Conservation (phyloP, 2,113 vertebrate species). For the Albula goreensis region DNA sequence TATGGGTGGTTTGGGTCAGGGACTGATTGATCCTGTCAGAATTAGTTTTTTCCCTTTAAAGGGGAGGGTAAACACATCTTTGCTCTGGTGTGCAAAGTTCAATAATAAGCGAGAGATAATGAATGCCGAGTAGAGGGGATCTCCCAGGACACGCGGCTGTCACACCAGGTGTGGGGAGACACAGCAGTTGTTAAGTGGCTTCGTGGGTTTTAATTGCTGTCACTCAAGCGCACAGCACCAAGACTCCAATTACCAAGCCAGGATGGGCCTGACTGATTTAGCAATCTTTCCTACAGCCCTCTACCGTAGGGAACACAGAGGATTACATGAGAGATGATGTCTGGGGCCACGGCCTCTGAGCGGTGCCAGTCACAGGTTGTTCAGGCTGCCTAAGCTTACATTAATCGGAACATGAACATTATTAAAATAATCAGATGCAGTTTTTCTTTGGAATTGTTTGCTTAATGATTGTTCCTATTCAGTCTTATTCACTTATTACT, state of each 20-base stretch:
- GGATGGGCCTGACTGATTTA: conserved; percentile 21
- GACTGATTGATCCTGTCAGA: too few species aligned
- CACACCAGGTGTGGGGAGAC: conserved; percentile 20
- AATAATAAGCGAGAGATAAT: conserved; percentile 5
- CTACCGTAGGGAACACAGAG: background rate
- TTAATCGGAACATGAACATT: background rate
- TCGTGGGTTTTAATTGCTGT: conserved; percentile 24
- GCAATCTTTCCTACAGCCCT: conserved; percentile 8
- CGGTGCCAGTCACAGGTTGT: conserved; percentile 2
- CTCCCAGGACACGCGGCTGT: background rate
- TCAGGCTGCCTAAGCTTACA: background rate
- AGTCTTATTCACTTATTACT: background rate
- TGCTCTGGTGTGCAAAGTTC: too few species aligned
- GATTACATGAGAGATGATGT: conserved; percentile 9
- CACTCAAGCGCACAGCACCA: conserved; percentile 15
- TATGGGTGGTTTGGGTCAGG: too few species aligned
- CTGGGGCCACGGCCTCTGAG: background rate
- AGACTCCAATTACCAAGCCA: conserved; percentile 20
- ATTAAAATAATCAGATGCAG: background rate
- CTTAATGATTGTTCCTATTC: background rate
- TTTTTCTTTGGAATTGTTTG: background rate
- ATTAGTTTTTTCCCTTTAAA: too few species aligned
- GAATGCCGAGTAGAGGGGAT: background rate
- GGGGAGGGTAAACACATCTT: too few species aligned
- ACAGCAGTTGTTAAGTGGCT: conserved; percentile 17